These are phyloP conservation scores for Tragelaphus imberbis DNA, from an alignment of 2,113 vertebrate genomes.

Conservation along the genomic window DNA sequence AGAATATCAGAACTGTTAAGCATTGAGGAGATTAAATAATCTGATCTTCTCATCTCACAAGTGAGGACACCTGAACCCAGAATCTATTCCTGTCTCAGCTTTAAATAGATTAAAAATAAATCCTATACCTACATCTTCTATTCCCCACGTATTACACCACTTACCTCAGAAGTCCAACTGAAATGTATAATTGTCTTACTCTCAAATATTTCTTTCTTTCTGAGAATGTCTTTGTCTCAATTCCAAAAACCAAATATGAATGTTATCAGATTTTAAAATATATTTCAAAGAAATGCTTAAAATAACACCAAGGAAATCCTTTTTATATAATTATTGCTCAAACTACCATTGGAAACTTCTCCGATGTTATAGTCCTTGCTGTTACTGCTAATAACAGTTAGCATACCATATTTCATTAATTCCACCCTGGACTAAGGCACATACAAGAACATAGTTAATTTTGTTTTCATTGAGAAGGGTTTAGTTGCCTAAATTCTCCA, in stretches of 20 bases:
- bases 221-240: background rate
- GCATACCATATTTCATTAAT: background rate
- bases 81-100: background rate
- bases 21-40: background rate
- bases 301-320: background rate
- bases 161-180: constrained; percentile 18
- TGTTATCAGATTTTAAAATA: constrained; percentile 15
- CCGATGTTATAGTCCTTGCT: background rate
- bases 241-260: background rate
- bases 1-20: background rate
- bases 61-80: background rate
- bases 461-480: background rate
- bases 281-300: background rate
- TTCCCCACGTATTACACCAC: background rate
- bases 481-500: background rate
- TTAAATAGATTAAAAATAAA: constrained; percentile 7
- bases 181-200: background rate
- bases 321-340: background rate
- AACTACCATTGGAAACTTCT: background rate
- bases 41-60: background rate
- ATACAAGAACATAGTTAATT: background rate
- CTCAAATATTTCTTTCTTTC: background rate
- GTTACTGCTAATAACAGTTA: background rate
- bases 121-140: background rate
- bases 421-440: background rate